Evolutionary conservation across 2,888 invertebrate genomes (phyloP), one percentile per base, ranked within the genome.

Genomic region (Eupithecia subumbrata): DNA sequence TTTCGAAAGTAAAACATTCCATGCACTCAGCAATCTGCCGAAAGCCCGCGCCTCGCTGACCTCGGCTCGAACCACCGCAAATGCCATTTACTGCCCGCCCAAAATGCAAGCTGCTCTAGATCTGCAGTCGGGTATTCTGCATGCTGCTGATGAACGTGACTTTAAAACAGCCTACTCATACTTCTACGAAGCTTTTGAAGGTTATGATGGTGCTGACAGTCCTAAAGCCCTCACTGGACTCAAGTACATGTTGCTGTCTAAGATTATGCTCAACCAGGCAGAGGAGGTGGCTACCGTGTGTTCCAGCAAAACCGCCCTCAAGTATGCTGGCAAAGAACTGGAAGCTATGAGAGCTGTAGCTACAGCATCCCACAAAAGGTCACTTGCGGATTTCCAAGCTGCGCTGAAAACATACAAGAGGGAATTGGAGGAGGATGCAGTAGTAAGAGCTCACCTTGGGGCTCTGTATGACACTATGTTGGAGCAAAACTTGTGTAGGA

Each of bases 101-200:
- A 98, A 99, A 95, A 97, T 99, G 96, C 99, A 99, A 94, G 99
- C 99, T 12, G 98, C 99, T 14, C 95, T 99, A 60, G 99, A 99
- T 93, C 95, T 99, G 82, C 99, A 99, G 90, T 99, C 99, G 8
- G 99, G 99, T 84, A 99, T 99, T 83, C 95, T 99, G 75, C 99
- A 99, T 94, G 99, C 99, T 14, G 99, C 99, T n/a, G 99, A 99
- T 90, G 99, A 99, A 92, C 97, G 98, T 84, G 99, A 99, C 90
- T 99, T 99, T 92, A 99, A 99, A 96, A 99, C 99, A 76, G 99
- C 99, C 68, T 99, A 99, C 94, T 99, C 99, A 74, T 99, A 99
- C 90, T 99, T 99, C 90, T 99, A 99, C 91, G 99, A 99, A 95
- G 99, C 99, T 18, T 99, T 99, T 92, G 99, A 99, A 95, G 99